A percentile compares a stretch with the other conserved stretches of the same genome.
These are phyloP conservation scores for Tenodera sinensis DNA, from an alignment of 2,888 invertebrate genomes.

Conservation along the genomic window DNA sequence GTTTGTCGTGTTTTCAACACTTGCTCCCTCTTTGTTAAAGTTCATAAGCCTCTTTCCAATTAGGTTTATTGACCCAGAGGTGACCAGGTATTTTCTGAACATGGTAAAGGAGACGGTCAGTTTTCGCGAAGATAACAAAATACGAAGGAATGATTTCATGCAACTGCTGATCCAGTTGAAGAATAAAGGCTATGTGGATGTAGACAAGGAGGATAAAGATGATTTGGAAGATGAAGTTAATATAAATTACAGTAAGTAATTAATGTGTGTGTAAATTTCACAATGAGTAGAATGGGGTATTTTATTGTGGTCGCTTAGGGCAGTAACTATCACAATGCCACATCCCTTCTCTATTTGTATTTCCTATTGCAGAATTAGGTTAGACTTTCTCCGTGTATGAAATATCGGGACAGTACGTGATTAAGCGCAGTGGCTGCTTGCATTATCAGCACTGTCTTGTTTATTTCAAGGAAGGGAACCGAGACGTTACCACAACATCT, in stretches of 20 bases:
- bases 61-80: background rate
- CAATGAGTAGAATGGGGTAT: too few species aligned
- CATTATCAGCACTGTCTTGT: too few species aligned
- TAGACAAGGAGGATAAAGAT: background rate
- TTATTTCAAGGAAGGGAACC: too few species aligned
- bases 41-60: slow-evolving; percentile 21
- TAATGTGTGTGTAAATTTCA: too few species aligned
- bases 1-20: slow-evolving; percentile 34
- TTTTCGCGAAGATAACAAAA: slow-evolving; percentile 34
- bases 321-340: too few species aligned
- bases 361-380: too few species aligned
- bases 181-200: slow-evolving; percentile 24
- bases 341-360: too few species aligned
- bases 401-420: too few species aligned
- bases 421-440: too few species aligned
- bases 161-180: slow-evolving; percentile 32
- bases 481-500: too few species aligned
- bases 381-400: too few species aligned
- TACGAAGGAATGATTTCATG: slow-evolving; percentile 35
- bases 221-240: background rate
- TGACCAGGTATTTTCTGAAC: slow-evolving; percentile 41
- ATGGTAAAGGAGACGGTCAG: slow-evolving; percentile 43
- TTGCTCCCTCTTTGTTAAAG: background rate
- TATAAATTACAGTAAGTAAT: background rate
- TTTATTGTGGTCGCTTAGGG: too few species aligned